Conservation (phyloP, 2,888 invertebrate genomes). For the Geophilus truncorum region DNA sequence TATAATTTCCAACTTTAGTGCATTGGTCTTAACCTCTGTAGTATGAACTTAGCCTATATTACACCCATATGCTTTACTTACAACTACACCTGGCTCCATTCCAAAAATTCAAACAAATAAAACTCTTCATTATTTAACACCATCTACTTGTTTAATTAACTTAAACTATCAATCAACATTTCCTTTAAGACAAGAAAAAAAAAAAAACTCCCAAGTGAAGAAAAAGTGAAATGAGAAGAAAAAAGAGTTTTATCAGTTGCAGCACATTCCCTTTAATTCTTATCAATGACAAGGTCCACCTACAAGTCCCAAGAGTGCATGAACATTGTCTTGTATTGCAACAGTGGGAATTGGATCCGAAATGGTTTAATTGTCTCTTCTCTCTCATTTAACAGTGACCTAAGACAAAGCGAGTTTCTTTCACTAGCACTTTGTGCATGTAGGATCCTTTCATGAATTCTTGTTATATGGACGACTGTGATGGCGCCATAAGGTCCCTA, state of each 20-base stretch:
- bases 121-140: too few relatives aligned
- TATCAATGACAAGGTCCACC: not conserved
- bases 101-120: too few relatives aligned
- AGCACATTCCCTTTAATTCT: not conserved
- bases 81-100: too few relatives aligned
- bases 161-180: too few relatives aligned
- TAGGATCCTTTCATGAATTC: not conserved
- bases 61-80: too few relatives aligned
- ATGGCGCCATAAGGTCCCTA: not conserved
- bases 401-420: not conserved
- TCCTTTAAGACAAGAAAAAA: not conserved
- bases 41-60: too few relatives aligned
- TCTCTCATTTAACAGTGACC: constrained; percentile 10
- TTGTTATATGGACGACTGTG: not conserved
- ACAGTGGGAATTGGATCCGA: not conserved
- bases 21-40: too few relatives aligned
- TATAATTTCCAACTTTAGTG: too few relatives aligned
- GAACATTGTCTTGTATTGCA: not conserved
- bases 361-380: constrained; percentile 5
- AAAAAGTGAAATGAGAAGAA: too few relatives aligned
- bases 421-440: not conserved
- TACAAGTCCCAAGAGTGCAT: not conserved
- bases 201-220: not conserved
- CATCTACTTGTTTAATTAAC: too few relatives aligned
- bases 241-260: too few relatives aligned